Conservation (phyloP, 1,140 invertebrate genomes). For the Apis laboriosa region DNA sequence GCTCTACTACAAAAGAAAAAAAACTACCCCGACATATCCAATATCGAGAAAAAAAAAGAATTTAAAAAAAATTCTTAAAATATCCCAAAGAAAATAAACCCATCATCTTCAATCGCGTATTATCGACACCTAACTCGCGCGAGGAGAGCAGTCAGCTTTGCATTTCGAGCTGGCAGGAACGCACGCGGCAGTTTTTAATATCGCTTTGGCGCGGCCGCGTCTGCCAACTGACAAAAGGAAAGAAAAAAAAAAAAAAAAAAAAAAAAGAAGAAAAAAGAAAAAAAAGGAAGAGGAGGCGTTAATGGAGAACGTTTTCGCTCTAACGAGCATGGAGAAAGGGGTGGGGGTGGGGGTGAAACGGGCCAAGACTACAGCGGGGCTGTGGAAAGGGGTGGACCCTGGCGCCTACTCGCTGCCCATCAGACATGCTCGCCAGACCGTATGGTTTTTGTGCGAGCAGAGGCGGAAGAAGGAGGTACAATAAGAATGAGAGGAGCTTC, state of each 20-base stretch:
- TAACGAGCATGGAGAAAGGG: slow-evolving; percentile 75
- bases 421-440: slow-evolving; percentile 65
- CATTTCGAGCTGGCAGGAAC: slow-evolving; percentile 46
- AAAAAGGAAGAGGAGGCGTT: slow-evolving; percentile 69
- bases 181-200: slow-evolving; percentile 76
- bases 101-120: slow-evolving; percentile 14
- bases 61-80: no score
- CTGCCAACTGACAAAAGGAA: slow-evolving; percentile 77
- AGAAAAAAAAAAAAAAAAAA: slow-evolving; percentile 36
- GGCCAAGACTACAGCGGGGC: slow-evolving; percentile 63
- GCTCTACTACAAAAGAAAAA: no score
- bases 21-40: no score
- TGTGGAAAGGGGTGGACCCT: slow-evolving; percentile 63
- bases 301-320: slow-evolving; percentile 79
- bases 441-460: slow-evolving; percentile 61
- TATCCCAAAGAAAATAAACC: no score
- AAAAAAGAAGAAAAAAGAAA: neutral
- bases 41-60: no score
- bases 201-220: slow-evolving; percentile 76
- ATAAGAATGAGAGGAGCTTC: slow-evolving; percentile 56
- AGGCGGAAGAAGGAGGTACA: slow-evolving; percentile 55
- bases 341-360: slow-evolving; percentile 64
- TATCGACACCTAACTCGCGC: slow-evolving; percentile 47
- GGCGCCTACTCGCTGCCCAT: slow-evolving; percentile 64
- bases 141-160: slow-evolving; percentile 76